Conservation (phyloP, 2,113 vertebrate species). For the Prionailurus bengalensis region DNA sequence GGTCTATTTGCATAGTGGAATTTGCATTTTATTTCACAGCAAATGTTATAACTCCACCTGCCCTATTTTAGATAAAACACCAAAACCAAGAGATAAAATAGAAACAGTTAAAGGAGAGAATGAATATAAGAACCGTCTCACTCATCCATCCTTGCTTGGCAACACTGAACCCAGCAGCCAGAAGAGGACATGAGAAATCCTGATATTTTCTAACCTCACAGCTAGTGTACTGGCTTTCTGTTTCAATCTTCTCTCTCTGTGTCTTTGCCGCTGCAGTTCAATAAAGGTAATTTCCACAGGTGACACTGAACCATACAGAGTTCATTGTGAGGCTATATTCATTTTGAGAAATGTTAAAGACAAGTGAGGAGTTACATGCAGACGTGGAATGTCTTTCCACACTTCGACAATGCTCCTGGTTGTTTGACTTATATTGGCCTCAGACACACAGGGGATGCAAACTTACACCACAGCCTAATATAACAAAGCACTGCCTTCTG, state of each 20-base stretch:
- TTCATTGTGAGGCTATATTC: conserved; percentile 77
- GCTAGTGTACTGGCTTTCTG: background rate
- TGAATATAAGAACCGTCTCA: background rate
- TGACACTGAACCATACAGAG: conserved; percentile 54
- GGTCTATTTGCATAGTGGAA: conserved; percentile 83
- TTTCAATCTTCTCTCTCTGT: background rate
- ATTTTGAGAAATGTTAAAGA: conserved; percentile 79
- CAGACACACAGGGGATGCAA: conserved; percentile 44
- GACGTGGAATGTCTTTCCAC: conserved; percentile 66
- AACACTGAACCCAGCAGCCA: background rate
- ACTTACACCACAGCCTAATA: conserved; percentile 70
- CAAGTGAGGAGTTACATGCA: conserved; percentile 75
- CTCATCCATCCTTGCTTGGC: background rate
- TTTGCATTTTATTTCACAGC: conserved; percentile 86
- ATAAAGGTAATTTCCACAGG: conserved; percentile 75
- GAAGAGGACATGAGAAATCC: no score
- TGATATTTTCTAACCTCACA: background rate
- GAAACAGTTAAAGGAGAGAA: conserved; percentile 13
- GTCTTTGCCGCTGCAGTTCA: conserved; percentile 59
- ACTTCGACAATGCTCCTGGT: background rate
- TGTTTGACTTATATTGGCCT: conserved; percentile 66
- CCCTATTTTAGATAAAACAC: conserved; percentile 71
- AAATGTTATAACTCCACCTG: conserved; percentile 84
- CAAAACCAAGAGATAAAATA: conserved; percentile 59
- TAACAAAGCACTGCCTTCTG: conserved; percentile 60